phyloP scores from a whole-genome alignment of 37 sponge, comb jelly and placozoan species.

The Sycon ciliatum region DNA sequence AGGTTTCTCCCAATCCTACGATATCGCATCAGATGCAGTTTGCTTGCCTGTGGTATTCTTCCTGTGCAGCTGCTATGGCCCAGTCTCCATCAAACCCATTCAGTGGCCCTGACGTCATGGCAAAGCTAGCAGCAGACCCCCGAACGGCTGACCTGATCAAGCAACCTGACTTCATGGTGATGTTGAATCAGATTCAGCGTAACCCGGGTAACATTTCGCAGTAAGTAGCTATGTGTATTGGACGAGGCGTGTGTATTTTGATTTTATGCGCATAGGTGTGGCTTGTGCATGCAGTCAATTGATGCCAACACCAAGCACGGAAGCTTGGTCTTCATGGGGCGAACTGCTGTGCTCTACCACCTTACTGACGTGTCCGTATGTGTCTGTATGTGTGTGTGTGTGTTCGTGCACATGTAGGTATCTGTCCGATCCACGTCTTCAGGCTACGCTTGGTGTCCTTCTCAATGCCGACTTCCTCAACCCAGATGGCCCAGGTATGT shows the following conservation, averaged over 20 bases:
- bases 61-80: too few species aligned
- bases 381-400: neutral
- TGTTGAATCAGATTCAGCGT: conserved; percentile 21
- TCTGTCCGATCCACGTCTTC: conserved; percentile 36
- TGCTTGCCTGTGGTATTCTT: too few species aligned
- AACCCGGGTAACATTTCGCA: conserved; percentile 17
- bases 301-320: too few species aligned
- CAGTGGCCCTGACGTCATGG: conserved; percentile 19
- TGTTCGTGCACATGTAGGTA: too few species aligned
- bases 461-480: conserved; percentile 36
- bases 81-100: conserved; percentile 54
- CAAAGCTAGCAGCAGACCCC: conserved; percentile 30
- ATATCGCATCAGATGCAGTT: too few species aligned
- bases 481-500: too few species aligned
- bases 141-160: conserved; percentile 47
- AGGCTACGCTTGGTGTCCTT: conserved; percentile 44
- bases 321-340: neutral
- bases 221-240: conserved; percentile 2
- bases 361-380: neutral
- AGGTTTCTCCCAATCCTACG: too few species aligned
- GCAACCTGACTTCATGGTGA: conserved; percentile 41
- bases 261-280: neutral
- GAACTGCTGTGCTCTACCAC: neutral
- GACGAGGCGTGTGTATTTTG: neutral
- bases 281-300: too few species aligned